Conservation (phyloP, 2,797 vertebrate genomes). For the Coregonus suidteri region DNA sequence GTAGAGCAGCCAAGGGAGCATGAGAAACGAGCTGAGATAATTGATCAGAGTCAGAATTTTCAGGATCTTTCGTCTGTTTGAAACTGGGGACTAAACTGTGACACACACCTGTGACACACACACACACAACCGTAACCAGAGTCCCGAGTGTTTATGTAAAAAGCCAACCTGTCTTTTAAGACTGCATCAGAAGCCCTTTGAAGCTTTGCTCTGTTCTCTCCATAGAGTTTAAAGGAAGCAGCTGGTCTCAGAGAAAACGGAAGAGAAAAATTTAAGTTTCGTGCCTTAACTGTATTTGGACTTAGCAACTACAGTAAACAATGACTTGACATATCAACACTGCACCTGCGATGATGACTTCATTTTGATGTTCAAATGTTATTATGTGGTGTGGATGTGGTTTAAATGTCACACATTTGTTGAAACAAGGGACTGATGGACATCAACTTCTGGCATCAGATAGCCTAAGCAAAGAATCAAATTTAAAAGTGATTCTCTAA, state of each 20-base stretch:
- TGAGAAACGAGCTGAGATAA: slow-evolving; percentile 38
- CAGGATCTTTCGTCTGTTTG: slow-evolving; percentile 49
- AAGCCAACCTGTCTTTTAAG: slow-evolving; percentile 2
- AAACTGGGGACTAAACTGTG: slow-evolving; percentile 36
- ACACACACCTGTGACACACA: slow-evolving; percentile 26
- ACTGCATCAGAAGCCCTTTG: background rate
- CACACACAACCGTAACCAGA: background rate
- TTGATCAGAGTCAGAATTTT: slow-evolving; percentile 50
- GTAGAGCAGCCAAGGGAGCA: slow-evolving; percentile 27
- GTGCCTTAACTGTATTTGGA: background rate
- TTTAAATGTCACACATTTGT: no score
- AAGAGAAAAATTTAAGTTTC: background rate
- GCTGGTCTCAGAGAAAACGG: background rate
- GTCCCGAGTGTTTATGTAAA: background rate
- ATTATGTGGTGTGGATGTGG: no score
- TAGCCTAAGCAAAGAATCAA: no score
- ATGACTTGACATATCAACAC: background rate
- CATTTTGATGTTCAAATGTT: background rate
- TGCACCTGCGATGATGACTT: background rate
- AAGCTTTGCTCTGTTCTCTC: slow-evolving; percentile 2
- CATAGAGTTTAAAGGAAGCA: background rate
- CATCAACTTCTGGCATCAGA: no score
- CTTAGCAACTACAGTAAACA: no score
- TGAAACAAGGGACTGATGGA: no score
- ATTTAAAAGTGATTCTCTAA: no score